Evolutionary conservation across 2,797 vertebrate genomes (phyloP).

Genomic region (Lophius americanus): DNA sequence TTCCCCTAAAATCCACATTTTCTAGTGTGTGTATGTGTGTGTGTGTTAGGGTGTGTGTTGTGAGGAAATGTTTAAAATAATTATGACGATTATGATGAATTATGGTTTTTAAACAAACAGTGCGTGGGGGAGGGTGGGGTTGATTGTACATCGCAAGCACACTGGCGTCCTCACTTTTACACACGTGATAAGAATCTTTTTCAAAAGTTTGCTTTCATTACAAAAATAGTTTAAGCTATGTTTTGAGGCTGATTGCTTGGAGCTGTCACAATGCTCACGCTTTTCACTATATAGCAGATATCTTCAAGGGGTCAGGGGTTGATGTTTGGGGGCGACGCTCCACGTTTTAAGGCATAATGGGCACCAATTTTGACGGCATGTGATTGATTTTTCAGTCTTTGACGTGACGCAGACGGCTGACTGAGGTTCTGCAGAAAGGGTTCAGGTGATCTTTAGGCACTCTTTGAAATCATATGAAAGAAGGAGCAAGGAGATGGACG

Average conservation of each 20-base stretch:
- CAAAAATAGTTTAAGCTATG: constrained; percentile 70
- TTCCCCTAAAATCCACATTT: too few relatives aligned
- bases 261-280: constrained; percentile 35
- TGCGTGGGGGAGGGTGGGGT: constrained; percentile 51
- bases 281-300: constrained; percentile 43
- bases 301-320: constrained; percentile 39
- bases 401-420: constrained; percentile 20
- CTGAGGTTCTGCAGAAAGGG: constrained; percentile 32
- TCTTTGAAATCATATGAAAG: constrained; percentile 53
- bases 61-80: neutral
- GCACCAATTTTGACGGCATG: constrained; percentile 32
- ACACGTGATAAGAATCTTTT: constrained; percentile 35
- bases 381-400: constrained; percentile 30
- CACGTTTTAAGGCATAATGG: constrained; percentile 72
- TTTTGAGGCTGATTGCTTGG: constrained; percentile 57
- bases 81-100: neutral
- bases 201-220: constrained; percentile 72
- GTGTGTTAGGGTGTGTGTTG: too few relatives aligned
- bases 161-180: constrained; percentile 38
- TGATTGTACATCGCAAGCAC: constrained; percentile 93
- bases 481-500: constrained; percentile 35
- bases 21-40: too few relatives aligned
- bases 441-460: constrained; percentile 64
- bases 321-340: constrained; percentile 23
- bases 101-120: neutral